Base-by-base conservation (phyloP, 2,113 vertebrate species). In the Grammatotria lemairii region DNA sequence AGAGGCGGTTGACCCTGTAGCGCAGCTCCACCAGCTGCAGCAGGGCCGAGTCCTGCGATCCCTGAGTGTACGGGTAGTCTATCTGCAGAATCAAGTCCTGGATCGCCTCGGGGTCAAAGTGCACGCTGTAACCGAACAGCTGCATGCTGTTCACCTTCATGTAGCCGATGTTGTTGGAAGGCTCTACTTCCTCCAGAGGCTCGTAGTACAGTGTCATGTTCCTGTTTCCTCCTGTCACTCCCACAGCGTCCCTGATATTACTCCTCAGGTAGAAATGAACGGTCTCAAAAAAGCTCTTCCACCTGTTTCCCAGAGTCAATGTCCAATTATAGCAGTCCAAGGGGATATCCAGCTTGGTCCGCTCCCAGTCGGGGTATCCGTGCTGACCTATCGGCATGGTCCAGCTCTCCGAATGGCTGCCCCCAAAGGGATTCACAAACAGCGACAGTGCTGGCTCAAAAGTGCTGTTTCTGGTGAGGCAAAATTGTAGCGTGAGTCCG, bases 341-440 rank as follows among this genome's bases (percentile, higher is more conserved):
- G 5, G 97, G 97, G 28, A 97, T 96, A 35, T 98, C 98, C 81
- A 99, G 93, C 3, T 96, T 98, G 96, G 96, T 98, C 94, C 97
- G 98, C 92, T 99, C 97, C 99, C 99, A 99, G 92, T 98, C 96
- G 0, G 99, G 98, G 88, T 98, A 99, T 90, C 90, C 95, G n/a
- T 97, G 97, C 92, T 99, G 98, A 0, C 96, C 97, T 63, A 99
- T 93, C 0, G 99, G 99, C 98, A 99, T 97, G 87, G 98, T 98
- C 99, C 99, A 99, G 96, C 99, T 99, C 95, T 99, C 99, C 0
- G 99, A 99, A 85, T 99, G 99, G 94, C 99, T 99, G 31, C 99
- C 99, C 78, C 99, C 99, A 0, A 99, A 99, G 1, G 99, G 99
- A 90, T 99, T 99, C 75, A 99, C 98, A 0, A 99, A 99, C 91